Conservation (phyloP, 2,888 invertebrate genomes). For the Didymodactylos carnosus region DNA sequence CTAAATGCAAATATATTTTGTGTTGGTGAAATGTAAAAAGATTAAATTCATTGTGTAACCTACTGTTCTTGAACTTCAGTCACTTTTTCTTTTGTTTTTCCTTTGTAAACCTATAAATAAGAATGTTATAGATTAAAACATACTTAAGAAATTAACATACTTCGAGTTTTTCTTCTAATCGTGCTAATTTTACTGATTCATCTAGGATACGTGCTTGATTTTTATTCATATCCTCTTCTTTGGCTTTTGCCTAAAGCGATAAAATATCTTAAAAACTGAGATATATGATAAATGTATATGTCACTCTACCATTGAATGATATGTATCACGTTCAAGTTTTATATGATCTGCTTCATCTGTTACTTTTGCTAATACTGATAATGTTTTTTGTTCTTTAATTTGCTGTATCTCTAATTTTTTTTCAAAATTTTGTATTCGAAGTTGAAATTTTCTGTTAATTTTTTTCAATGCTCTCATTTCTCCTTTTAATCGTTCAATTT, state of each 20-base stretch:
- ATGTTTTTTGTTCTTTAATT: constrained; percentile 23
- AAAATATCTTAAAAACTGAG: constrained; percentile 19
- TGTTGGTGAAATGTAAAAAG: background rate
- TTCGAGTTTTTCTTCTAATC: constrained; percentile 28
- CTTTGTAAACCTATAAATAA: too few species aligned
- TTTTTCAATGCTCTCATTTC: background rate
- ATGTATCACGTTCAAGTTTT: constrained; percentile 27
- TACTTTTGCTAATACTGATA: constrained; percentile 20
- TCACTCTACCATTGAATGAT: constrained; percentile 24
- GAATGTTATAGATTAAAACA: constrained; percentile 14
- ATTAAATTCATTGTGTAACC: constrained; percentile 7
- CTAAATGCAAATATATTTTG: constrained; percentile 16
- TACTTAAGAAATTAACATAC: too few species aligned
- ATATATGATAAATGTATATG: background rate
- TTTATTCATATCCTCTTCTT: constrained; percentile 21
- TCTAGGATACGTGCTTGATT: constrained; percentile 23
- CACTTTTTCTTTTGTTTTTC: constrained; percentile 24
- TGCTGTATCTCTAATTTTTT: constrained; percentile 25
- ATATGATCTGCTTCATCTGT: constrained; percentile 24
- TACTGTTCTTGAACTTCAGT: constrained; percentile 24
- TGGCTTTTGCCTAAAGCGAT: constrained; percentile 16
- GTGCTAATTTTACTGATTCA: constrained; percentile 22
- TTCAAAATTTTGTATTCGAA: constrained; percentile 23
- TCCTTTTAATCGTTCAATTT: background rate
- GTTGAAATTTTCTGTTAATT: constrained; percentile 22